Base-by-base conservation (phyloP, 2,113 vertebrate species). In the Alces alces region DNA sequence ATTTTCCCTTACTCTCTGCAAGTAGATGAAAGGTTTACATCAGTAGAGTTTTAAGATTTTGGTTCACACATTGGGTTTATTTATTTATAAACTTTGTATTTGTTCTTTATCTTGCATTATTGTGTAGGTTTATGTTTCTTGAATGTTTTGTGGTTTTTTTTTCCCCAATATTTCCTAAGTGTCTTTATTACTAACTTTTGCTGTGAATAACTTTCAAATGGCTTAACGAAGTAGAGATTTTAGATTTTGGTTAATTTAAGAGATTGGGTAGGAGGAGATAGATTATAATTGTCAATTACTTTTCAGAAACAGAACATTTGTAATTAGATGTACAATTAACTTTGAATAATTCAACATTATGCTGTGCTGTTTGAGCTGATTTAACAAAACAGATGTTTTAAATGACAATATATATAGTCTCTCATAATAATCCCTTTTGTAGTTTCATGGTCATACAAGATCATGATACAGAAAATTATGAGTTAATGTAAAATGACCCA, bases 251-350 rank as follows among this genome's bases (percentile, higher is more conserved):
- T 90, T 96, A 96, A 87, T 93, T 95, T 95, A 92, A 86, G 43
- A 82, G 45, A 95, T 91, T 85, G 58, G 55, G 52, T 92, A 91
- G 84, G 52, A 97, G 50, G 87, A 95, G 39, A 43, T 84, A 94
- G 58, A 79, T 97, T 92, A 95, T 95, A 47, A 96, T 91, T 96
- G 50, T 94, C 76, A 96, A 94, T 96, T 97, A 92, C 73, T 61
- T 76, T 86, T 91, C 64, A 78, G 78, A 93, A 60, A 95, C 6
- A 95, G 85, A 97, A 93, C 50, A 86, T 96, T 97, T 95, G 88
- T 83, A 97, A 97, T 97, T 97, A 96, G 80, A 94, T 97, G 58
- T 96, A 92, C 50, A 96, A 93, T 92, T 96, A 98, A 96, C 89
- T 94, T 97, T 96, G 90, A 91, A 87, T 97, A 95, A 97, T 92